Base-by-base conservation (phyloP, 2,888 invertebrate genomes). In the Ctenicera cuprea region DNA sequence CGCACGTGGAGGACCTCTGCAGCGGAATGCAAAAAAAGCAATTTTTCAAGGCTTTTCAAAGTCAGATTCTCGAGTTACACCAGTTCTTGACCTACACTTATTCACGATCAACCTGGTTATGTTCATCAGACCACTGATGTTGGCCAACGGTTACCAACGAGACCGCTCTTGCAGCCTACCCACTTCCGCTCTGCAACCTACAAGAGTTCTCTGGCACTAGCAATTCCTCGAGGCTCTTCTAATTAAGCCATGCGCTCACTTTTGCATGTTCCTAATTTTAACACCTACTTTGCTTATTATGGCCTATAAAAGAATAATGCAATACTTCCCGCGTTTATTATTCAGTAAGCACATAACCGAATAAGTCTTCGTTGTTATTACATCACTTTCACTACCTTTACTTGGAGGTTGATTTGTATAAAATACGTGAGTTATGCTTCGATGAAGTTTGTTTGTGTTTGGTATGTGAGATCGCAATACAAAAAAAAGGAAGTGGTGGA, bases 81-180 rank as follows among this genome's bases (percentile, higher is more conserved):
- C 3, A 41, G 18, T 65, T 71, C 65, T 37, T 72, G 71, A 71
- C 73, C 69, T 69, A 67, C 72, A 72, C 72, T 67, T 63, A 61
- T 50, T 16, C 37, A 62, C 72, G 33, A 48, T 41, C 62, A 72
- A 72, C 67, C 72, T 43, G 67, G 72, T 72, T 72, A 67, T 67
- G 67, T 62, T 67, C 67, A 52, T 61, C 48, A 71, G 64, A 18
- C 71, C 59, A 71, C 26, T 62, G 14, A 45, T 54, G 38, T 45
- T 16, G 14, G 50, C 62, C 50, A 67, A 61, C 61, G 45, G 45
- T 20, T 54, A 62, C 62, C 16, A 38, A n/a, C 22, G 43, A 50
- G 45, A 38, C 30, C n/a, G 67, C 41, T 62, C 52, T 59, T 72
- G 50, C 59, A 38, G 22, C 48, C 61, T 72, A 59, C 61, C 52